Evolutionary conservation across 2,888 invertebrate species (phyloP).

Genomic region (Bursaphelenchus okinawaensis): DNA sequence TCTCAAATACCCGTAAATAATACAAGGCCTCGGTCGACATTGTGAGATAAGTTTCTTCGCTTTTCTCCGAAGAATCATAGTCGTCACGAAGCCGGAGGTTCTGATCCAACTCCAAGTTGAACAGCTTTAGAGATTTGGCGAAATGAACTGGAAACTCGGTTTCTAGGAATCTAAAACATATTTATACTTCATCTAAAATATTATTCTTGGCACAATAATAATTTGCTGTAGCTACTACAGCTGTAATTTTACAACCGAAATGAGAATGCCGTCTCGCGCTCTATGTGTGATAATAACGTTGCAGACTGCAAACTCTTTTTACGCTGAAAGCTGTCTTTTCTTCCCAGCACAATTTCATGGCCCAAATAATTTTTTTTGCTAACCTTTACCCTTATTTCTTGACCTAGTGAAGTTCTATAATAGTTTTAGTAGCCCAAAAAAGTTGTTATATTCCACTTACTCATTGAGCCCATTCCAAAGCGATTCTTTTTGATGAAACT

Average conservation of each 20-base stretch:
- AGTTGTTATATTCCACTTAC: constrained; percentile 6
- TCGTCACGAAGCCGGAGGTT: constrained; percentile 18
- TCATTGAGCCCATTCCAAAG: constrained; percentile 11
- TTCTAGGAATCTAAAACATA: constrained; percentile 17
- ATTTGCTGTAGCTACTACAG: no score
- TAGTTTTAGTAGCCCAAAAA: no score
- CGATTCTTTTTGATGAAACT: constrained; percentile 1
- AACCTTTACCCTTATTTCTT: no score
- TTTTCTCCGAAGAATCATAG: constrained; percentile 6
- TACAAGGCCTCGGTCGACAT: constrained; percentile 16
- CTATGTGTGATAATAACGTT: no score
- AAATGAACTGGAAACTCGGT: constrained; percentile 12
- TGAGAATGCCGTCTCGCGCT: no score
- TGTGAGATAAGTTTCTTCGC: constrained; percentile 8
- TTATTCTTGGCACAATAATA: no score
- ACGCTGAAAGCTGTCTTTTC: no score
- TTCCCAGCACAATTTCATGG: no score
- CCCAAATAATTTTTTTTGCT: constrained; percentile 4
- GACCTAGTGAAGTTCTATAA: no score
- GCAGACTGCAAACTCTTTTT: no score
- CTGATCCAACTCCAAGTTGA: constrained; percentile 15
- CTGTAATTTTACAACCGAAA: no score
- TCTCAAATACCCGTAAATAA: constrained; percentile 11
- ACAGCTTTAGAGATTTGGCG: constrained; percentile 10
- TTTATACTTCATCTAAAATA: no score